phyloP scores from a whole-genome alignment of 2,113 vertebrate genomes.

The Anguilla rostrata region DNA sequence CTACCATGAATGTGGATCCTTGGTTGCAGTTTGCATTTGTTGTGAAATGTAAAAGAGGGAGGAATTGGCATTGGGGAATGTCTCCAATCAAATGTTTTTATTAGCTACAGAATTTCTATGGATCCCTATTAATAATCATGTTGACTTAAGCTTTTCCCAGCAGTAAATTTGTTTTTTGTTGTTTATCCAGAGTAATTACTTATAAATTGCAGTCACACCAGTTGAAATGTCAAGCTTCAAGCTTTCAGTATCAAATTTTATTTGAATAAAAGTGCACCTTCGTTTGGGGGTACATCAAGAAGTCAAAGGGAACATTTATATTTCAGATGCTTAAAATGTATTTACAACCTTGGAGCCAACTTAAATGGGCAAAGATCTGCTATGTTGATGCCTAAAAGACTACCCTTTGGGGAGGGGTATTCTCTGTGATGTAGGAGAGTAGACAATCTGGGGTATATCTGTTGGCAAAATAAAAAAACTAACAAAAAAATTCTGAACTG shows the following conservation, averaged over 20 bases:
- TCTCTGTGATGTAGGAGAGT: slow-evolving; percentile 19
- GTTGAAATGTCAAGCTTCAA: background rate
- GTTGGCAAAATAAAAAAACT: background rate
- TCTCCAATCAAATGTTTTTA: too few species aligned
- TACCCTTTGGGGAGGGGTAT: slow-evolving; percentile 39
- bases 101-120: too few species aligned
- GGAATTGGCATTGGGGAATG: too few species aligned
- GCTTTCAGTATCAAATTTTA: slow-evolving; percentile 51
- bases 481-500: background rate
- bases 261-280: slow-evolving; percentile 75
- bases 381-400: slow-evolving; percentile 39
- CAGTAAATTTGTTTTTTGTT: too few species aligned
- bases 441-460: background rate
- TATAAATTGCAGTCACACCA: background rate
- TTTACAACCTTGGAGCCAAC: slow-evolving; percentile 74
- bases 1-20: too few species aligned
- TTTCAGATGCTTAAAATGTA: slow-evolving; percentile 57
- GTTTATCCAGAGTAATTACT: too few species aligned
- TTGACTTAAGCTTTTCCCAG: too few species aligned
- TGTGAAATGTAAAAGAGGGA: too few species aligned
- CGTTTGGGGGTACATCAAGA: slow-evolving; percentile 62
- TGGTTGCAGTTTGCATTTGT: too few species aligned
- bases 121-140: too few species aligned
- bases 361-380: slow-evolving; percentile 47
- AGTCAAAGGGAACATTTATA: slow-evolving; percentile 42